Conservation (phyloP, 2,113 vertebrate species). For the Chaenogobius annularis region DNA sequence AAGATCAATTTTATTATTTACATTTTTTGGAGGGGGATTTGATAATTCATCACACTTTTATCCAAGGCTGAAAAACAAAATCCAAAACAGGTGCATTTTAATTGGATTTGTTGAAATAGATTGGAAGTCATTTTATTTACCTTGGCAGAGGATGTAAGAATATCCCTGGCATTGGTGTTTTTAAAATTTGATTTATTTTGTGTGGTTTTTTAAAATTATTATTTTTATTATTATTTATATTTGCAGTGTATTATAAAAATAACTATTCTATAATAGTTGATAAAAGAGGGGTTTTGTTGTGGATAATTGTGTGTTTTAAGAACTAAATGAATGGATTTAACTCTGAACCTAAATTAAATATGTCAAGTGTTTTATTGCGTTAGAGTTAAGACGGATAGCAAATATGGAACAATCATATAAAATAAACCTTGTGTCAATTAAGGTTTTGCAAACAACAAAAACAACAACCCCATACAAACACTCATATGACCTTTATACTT, state of each 20-base stretch:
- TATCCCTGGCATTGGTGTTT: not conserved
- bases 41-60: slow-evolving; percentile 2
- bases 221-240: not conserved
- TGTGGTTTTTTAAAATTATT: not conserved
- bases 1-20: not conserved
- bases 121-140: not conserved
- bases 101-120: not conserved
- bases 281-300: too few species aligned
- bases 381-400: not conserved
- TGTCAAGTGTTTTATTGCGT: too few species aligned
- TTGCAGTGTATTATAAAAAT: not conserved
- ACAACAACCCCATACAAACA: not conserved
- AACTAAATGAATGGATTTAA: too few species aligned
- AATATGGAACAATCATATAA: not conserved
- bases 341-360: too few species aligned
- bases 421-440: not conserved
- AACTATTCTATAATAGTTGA: not conserved
- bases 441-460: not conserved
- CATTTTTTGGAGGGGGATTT: not conserved
- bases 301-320: too few species aligned
- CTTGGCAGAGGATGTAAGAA: not conserved
- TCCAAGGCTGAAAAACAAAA: not conserved
- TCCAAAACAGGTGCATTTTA: slow-evolving; percentile 12
- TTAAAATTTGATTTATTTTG: not conserved
- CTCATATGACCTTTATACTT: not conserved